Evolutionary conservation across 1,140 invertebrate species (phyloP), one percentile per base, ranked within the genome.

Genomic region (Lepidurus arcticus): DNA sequence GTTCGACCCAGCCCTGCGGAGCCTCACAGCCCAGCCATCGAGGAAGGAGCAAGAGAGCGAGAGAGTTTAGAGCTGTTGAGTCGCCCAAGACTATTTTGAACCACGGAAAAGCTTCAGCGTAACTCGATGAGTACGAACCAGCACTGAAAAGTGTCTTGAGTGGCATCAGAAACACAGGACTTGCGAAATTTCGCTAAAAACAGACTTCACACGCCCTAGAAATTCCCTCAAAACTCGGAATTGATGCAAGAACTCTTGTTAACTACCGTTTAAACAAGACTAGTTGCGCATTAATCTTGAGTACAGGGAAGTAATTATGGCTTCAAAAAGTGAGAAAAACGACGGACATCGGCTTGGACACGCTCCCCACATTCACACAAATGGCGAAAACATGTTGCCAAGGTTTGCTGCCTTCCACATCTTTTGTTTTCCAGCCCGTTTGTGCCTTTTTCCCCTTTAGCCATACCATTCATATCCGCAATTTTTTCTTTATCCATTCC

Each of bases 381-480:
- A 65, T 65, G 53, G 53, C 53, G 53, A 65, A 65, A 65, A 65
- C 53, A 65, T 65, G 53, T 65, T 65, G 53, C 53, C 53, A 65
- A 65, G 53, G 53, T 65, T 65, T 65, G 53, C 53, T 65, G 53
- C 16, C 21, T 65, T 65, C 53, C 53, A 65, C 53, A 65, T 65
- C 53, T 65, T 65, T 65, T 65, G 21, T n/a, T 65, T 65, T 21
- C 53, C 53, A n/a, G 16, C 13, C 53, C 7, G 45, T 65, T n/a
- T n/a, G 16, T 21, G 6, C 21, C 6, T 65, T 21, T 21, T 21
- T 21, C 5, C 53, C 16, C 13, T 5, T 65, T 16, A 7, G 53
- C 13, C 13, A 65, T 16, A 13, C 53, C 6, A 13, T 65, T 11
- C 6, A 65, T n/a, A 9, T 21, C 53, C 21, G 53, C 53, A n/a